A percentile compares a stretch with the other conserved stretches of the same genome.
Conservation (phyloP, 2,113 vertebrate genomes). For the Oenanthe oenanthe region DNA sequence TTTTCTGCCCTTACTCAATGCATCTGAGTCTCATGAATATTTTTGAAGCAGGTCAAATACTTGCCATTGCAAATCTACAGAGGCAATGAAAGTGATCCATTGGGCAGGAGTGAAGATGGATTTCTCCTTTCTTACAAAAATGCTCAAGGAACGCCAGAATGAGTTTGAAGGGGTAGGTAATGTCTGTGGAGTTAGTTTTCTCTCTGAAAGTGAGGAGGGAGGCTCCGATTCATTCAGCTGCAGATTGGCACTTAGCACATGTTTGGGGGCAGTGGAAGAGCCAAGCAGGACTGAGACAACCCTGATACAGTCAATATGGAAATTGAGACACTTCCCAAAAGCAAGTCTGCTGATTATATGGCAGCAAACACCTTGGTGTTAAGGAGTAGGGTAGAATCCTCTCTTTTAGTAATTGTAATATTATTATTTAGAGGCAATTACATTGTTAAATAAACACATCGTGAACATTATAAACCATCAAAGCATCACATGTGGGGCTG, state of each 20-base stretch:
- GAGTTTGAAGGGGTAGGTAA: neutral
- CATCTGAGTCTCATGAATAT: slow-evolving; percentile 20
- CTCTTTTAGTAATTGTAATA: neutral
- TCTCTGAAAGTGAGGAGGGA: neutral
- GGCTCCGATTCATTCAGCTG: neutral
- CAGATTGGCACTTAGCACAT: neutral
- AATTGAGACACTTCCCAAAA: neutral
- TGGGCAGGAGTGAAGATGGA: neutral
- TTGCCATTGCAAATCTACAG: slow-evolving; percentile 1
- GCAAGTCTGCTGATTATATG: neutral
- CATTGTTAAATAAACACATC: neutral
- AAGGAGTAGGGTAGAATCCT: neutral
- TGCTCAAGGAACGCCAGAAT: neutral
- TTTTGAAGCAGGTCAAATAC: slow-evolving; percentile 56
- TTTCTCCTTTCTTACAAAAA: slow-evolving; percentile 24
- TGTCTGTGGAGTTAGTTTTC: neutral
- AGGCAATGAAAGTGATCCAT: slow-evolving; percentile 45
- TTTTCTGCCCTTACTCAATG: neutral
- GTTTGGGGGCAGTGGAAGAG: neutral
- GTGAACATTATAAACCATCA: neutral
- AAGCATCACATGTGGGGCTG: neutral
- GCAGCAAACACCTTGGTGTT: neutral
- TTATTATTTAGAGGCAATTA: neutral
- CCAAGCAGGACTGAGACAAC: neutral
- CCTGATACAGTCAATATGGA: neutral